phyloP scores from a whole-genome alignment of 2,888 invertebrate genomes.

The Coremacera marginata region DNA sequence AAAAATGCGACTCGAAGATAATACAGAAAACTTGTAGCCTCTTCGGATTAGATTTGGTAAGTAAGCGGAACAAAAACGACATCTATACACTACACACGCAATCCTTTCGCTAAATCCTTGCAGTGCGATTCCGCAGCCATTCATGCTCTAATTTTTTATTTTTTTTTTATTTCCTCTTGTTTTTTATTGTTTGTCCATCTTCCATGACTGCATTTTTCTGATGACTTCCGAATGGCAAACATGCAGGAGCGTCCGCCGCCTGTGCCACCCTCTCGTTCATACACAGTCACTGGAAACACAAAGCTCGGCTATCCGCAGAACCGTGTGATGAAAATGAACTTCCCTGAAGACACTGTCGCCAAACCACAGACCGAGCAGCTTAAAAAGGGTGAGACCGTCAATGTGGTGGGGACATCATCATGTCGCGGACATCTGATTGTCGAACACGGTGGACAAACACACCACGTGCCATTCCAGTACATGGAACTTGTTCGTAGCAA shows the following conservation, averaged over 20 bases:
- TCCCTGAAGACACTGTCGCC: conserved; percentile 74
- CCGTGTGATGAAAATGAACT: conserved; percentile 90
- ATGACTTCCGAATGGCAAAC: background rate
- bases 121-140: background rate
- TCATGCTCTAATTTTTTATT: background rate
- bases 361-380: conserved; percentile 70
- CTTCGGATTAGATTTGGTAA: conserved; percentile 88
- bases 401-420: conserved; percentile 88
- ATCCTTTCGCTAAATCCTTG: background rate
- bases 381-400: conserved; percentile 87
- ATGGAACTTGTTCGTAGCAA: conserved; percentile 74
- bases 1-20: conserved; percentile 89
- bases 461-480: conserved; percentile 87
- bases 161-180: conserved; percentile 23
- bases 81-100: background rate
- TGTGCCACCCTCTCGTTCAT: conserved; percentile 89
- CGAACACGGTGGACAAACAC: conserved; percentile 80
- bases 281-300: conserved; percentile 90
- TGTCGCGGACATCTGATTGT: conserved; percentile 89
- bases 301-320: conserved; percentile 94
- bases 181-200: conserved; percentile 15
- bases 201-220: conserved; percentile 9
- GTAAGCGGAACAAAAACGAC: conserved; percentile 47
- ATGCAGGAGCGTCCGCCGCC: conserved; percentile 90
- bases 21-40: conserved; percentile 92